phyloP scores from a whole-genome alignment of 2,888 invertebrate genomes.

The Dermolepida albohirtum region DNA sequence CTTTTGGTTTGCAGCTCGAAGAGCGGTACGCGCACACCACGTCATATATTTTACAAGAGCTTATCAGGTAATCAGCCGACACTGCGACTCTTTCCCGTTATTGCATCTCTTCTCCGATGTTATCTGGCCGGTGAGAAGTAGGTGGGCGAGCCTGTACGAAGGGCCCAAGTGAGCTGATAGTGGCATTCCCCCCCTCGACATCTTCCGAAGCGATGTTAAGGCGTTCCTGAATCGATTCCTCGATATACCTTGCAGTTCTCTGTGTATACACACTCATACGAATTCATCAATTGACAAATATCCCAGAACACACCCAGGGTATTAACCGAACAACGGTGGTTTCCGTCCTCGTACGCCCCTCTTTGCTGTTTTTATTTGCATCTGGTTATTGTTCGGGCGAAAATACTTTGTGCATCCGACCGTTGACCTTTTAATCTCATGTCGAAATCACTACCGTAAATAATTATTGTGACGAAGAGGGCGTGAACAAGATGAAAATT shows the following conservation, averaged over 20 bases:
- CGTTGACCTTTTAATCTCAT: slow-evolving; percentile 4
- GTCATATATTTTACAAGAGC: slow-evolving; percentile 34
- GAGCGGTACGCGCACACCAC: slow-evolving; percentile 28
- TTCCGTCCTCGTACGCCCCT: background rate
- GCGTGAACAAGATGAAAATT: too few species aligned
- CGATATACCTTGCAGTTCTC: slow-evolving; percentile 5
- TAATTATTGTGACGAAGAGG: too few species aligned
- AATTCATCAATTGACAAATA: slow-evolving; percentile 33
- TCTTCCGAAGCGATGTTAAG: slow-evolving; percentile 5
- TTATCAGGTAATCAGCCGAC: slow-evolving; percentile 37
- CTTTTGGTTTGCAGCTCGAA: slow-evolving; percentile 9
- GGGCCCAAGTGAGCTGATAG: slow-evolving; percentile 21
- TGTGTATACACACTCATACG: slow-evolving; percentile 1
- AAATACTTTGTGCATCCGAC: background rate
- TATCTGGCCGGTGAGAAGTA: slow-evolving; percentile 22
- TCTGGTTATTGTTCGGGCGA: background rate
- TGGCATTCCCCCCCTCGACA: slow-evolving; percentile 8
- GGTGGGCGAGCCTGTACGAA: slow-evolving; percentile 11
- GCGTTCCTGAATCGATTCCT: slow-evolving; percentile 11
- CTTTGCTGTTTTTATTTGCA: background rate
- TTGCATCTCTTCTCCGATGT: slow-evolving; percentile 33
- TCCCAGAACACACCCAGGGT: slow-evolving; percentile 18
- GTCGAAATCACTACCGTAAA: too few species aligned
- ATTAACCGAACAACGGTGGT: slow-evolving; percentile 15
- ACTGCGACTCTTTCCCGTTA: slow-evolving; percentile 35